Evolutionary conservation across 2,113 vertebrate genomes (phyloP), one percentile per base, ranked within the genome.

Genomic region (Gymnobelideus leadbeateri): DNA sequence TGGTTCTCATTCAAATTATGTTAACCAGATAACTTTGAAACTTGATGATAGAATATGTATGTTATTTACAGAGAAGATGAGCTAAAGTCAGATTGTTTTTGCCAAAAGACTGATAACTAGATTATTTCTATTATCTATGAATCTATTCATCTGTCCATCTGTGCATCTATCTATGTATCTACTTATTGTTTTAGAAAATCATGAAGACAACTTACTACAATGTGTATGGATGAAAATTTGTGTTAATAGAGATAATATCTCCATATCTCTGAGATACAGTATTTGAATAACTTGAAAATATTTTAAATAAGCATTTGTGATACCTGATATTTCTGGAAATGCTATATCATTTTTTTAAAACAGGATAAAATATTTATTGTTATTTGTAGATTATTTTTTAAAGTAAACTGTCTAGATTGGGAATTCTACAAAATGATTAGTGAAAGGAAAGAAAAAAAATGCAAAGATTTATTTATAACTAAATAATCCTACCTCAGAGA

Each of bases 381-480:
- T 91, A 92, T 91, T 54, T 84, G 12, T 90, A 37, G 1, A 89
- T 92, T 92, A 0, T 28, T 46, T 46, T 43, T 7, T 49, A 28
- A 12, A 26, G 54, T n/a, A 49, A 93, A 25, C 3, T 91, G 5
- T 10, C 14, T 2, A 91, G 26, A 57, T 24, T 53, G 4, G 47
- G 84, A 95, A 91, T 1, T 51, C 10, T 6, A 91, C 94, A 97
- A 97, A 96, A 90, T 4, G 93, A 91, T 47, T 37, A 95, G 50
- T 47, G 96, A 61, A 97, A 10, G 3, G 97, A 98, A 97, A 97
- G 84, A 0, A 97, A 97, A 55, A 94, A 98, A 95, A 49, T 97
- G 14, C 47, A 53, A 97, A 96, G 90, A 95, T 89, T 96, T 98
- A 97, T 97, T 97, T 97, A 96, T 93, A 98, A 95, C 26, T 21